Conservation (phyloP, 2,113 vertebrate genomes). For the Eurystomus gularis region DNA sequence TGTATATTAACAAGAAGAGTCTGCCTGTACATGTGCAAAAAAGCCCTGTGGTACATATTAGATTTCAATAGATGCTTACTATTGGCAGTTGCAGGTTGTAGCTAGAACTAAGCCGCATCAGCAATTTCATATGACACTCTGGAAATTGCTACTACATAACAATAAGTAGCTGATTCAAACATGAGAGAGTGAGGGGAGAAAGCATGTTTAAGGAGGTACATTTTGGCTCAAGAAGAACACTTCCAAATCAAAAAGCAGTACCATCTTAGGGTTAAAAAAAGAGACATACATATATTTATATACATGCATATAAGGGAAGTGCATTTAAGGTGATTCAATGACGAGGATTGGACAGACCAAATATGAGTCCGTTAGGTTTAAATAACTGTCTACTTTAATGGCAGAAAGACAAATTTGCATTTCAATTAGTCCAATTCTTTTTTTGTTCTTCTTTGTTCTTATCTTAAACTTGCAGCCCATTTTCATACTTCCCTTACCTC, state of each 20-base stretch:
- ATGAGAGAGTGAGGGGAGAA: neutral
- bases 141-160: conserved; percentile 72
- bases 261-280: neutral
- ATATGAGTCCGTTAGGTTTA: neutral
- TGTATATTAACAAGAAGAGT: conserved; percentile 1
- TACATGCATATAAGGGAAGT: neutral
- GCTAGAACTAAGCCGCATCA: conserved; percentile 69
- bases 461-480: conserved; percentile 47
- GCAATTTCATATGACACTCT: conserved; percentile 73
- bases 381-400: conserved; percentile 19
- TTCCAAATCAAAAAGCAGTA: neutral
- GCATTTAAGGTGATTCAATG: neutral
- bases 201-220: neutral
- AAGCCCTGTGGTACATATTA: neutral
- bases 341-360: neutral
- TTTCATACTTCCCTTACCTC: neutral
- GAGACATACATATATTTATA: neutral
- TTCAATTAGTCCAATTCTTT: conserved; percentile 23
- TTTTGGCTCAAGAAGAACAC: neutral
- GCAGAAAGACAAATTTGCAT: conserved; percentile 21
- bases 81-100: conserved; percentile 54
- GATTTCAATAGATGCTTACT: conserved; percentile 25
- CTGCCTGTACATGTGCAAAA: neutral
- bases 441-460: conserved; percentile 39
- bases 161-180: conserved; percentile 64